Conservation (phyloP, 92 coral and sea anemone species). For the Blastomussa wellsi region DNA sequence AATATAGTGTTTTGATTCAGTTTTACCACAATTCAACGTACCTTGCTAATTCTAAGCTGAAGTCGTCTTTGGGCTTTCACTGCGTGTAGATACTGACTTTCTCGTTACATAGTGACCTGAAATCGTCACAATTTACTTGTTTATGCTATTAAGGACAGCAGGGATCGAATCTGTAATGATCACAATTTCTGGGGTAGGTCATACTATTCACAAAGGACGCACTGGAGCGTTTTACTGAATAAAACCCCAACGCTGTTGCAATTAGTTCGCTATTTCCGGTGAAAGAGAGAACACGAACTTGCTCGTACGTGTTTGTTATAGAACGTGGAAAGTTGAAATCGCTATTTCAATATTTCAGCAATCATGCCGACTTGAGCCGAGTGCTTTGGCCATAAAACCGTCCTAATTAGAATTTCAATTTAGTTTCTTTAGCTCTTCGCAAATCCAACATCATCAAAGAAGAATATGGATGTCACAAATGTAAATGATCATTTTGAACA, state of each 20-base stretch:
- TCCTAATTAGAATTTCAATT: background rate
- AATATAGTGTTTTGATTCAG: no score
- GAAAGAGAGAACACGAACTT: slow-evolving; percentile 13
- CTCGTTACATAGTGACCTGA: background rate
- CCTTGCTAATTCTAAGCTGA: background rate
- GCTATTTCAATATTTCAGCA: no score
- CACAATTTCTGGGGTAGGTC: slow-evolving; percentile 20
- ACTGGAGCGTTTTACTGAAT: slow-evolving; percentile 6
- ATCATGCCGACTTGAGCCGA: background rate
- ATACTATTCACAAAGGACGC: slow-evolving; percentile 18
- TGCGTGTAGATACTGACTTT: background rate
- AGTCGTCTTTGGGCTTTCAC: background rate
- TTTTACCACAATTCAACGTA: background rate
- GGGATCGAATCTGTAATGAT: slow-evolving; percentile 9
- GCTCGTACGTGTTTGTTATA: background rate
- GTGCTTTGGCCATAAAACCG: background rate
- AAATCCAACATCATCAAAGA: slow-evolving; percentile 13
- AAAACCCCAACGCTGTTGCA: background rate
- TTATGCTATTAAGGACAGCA: slow-evolving; percentile 21
- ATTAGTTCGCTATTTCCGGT: slow-evolving; percentile 38
- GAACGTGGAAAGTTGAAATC: background rate
- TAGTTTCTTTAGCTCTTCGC: background rate
- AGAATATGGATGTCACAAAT: slow-evolving; percentile 3
- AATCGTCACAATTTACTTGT: background rate
- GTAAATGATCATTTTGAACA: background rate